Percentiles rank a stretch among this genome's conserved stretches.
phyloP scores from a whole-genome alignment of 37 sponge, comb jelly and placozoan genomes.

The Eunapius fragilis region DNA sequence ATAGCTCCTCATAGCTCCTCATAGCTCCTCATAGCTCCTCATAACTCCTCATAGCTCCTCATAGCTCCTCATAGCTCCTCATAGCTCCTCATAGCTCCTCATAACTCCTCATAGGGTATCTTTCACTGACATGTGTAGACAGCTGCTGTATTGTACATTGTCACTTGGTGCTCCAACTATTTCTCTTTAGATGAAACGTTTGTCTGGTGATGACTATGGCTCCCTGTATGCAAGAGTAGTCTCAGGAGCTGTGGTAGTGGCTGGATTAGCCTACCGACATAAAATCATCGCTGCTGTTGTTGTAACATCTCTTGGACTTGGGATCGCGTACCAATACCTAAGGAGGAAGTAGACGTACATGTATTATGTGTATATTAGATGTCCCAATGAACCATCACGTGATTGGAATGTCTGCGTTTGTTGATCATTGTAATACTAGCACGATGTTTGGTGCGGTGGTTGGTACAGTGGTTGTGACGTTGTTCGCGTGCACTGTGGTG shows the following conservation, averaged over 20 bases:
- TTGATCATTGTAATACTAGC: too few species aligned
- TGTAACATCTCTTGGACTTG: neutral
- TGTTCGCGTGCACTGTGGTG: neutral
- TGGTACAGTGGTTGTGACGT: neutral
- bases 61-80: too few species aligned
- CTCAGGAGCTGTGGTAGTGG: neutral
- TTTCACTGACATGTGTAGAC: neutral
- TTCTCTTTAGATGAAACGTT: neutral
- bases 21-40: too few species aligned
- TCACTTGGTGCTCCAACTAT: neutral
- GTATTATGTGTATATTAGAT: too few species aligned
- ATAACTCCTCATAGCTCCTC: too few species aligned
- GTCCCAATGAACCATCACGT: too few species aligned
- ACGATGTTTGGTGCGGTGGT: neutral
- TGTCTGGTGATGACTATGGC: neutral
- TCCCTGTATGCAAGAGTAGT: neutral
- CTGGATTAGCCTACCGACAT: neutral
- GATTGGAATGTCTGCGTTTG: too few species aligned
- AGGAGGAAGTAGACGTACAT: too few species aligned
- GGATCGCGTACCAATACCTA: neutral
- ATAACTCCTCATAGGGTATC: too few species aligned
- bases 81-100: too few species aligned
- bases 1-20: too few species aligned
- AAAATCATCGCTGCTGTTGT: neutral
- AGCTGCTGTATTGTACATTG: neutral